Base-by-base conservation (phyloP, 2,113 vertebrate species). In the Pogonocichla stellata region DNA sequence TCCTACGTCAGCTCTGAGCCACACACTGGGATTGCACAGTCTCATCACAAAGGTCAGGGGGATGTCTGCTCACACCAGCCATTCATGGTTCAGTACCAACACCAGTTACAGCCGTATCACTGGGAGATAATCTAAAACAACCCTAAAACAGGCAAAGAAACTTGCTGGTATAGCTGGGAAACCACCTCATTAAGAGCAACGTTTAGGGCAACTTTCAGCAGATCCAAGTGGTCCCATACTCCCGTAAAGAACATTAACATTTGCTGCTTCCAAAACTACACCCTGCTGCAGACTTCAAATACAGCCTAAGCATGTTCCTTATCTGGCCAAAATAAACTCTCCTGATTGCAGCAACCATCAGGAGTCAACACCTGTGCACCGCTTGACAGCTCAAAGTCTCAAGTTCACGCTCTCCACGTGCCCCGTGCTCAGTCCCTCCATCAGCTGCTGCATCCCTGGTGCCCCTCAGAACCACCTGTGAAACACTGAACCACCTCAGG, bases 301-400 rank as follows among this genome's bases (percentile, higher is more conserved):
- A 65, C n/a, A 80, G 71, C 9, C 40, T 38, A 43, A 60, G 51
- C 24, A 31, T 36, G 73, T 45, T 53, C 82, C 65, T 82, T 82
- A 70, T 50, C 82, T 53, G 74, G 40, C 62, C 90, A 94, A 90
- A 94, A 71, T 17, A 88, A 95, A 66, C 60, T 25, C 82, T 73
- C 40, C 67, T 24, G 69, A 88, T 19, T 71, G 75, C 75, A 80
- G 65, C 82, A 94, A 64, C 67, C 72, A 67, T 20, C 22, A 36
- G 60, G 34, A 92, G 88, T 82, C 87, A 83, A 73, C 54, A 94
- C 78, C 92, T 14, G 8, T 33, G 62, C 3, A 10, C 64, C 2
- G 14, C n/a, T 4, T 50, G 4, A 53, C 3, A 2, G 92, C 90
- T 93, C 88, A 50, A 96, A 97, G 94, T 95, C 94, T 93, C 85